phyloP scores from a whole-genome alignment of 2,888 invertebrate species.

The Perithous albicinctus region DNA sequence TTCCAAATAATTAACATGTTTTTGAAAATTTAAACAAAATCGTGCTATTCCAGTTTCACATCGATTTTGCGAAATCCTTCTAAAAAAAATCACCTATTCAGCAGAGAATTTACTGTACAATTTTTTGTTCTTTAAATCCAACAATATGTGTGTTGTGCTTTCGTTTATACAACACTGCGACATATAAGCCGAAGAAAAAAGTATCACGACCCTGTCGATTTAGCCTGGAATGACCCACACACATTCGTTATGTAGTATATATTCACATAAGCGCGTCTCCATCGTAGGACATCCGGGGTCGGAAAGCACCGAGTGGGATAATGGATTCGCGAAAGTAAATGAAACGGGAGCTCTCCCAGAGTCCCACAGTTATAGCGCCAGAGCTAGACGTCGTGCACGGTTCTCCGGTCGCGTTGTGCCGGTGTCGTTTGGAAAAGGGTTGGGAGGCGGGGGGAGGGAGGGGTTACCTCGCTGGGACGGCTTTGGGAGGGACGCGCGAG shows the following conservation, averaged over 20 bases:
- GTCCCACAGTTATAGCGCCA: conserved; percentile 53
- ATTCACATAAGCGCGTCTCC: conserved; percentile 52
- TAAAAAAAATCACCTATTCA: too few relatives aligned
- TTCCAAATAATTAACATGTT: too few relatives aligned
- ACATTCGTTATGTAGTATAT: conserved; percentile 31
- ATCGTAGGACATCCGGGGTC: conserved; percentile 63
- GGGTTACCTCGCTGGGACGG: conserved; percentile 5
- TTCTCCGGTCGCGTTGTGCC: conserved; percentile 44
- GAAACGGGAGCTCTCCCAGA: conserved; percentile 77
- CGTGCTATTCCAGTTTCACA: too few relatives aligned
- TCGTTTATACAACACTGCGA: too few relatives aligned
- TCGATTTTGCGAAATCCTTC: too few relatives aligned
- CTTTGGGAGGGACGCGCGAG: conserved; percentile 55
- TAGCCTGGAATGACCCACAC: too few relatives aligned
- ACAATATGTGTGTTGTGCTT: too few relatives aligned
- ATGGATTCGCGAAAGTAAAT: conserved; percentile 82
- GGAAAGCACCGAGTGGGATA: conserved; percentile 74
- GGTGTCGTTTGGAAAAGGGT: conserved; percentile 18
- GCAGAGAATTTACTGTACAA: too few relatives aligned
- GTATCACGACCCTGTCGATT: too few relatives aligned
- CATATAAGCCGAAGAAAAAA: too few relatives aligned
- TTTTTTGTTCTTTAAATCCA: too few relatives aligned
- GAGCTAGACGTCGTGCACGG: conserved; percentile 13
- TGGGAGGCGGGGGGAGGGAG: conserved; percentile 13
- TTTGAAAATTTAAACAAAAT: too few relatives aligned